phyloP scores from a whole-genome alignment of 1,140 invertebrate genomes.

The Sycobia sp. region DNA sequence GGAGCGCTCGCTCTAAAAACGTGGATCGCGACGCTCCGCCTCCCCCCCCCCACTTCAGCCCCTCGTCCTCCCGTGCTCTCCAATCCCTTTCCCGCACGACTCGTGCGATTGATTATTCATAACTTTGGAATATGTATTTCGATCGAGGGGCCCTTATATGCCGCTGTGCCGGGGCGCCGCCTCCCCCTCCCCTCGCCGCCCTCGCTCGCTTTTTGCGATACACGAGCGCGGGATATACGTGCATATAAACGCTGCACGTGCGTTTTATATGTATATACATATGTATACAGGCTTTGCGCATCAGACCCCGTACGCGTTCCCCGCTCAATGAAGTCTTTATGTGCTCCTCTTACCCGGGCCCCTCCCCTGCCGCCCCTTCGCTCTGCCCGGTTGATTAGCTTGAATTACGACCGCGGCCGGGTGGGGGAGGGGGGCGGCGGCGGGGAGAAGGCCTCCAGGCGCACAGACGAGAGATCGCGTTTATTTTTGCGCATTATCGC shows the following conservation, averaged over 20 bases:
- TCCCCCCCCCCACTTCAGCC: background rate
- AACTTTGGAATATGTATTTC: slow-evolving; percentile 30
- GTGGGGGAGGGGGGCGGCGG: too few species aligned
- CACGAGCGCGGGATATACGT: too few species aligned
- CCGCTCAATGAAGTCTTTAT: slow-evolving; percentile 36
- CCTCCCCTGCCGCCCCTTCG: background rate
- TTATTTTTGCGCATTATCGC: slow-evolving; percentile 33
- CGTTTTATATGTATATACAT: slow-evolving; percentile 6
- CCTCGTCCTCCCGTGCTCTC: background rate
- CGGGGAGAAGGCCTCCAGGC: too few species aligned
- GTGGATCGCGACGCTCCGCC: too few species aligned
- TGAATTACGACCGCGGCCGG: slow-evolving; percentile 27
- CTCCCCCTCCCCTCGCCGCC: too few species aligned
- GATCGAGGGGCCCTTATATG: background rate
- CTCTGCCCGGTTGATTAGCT: slow-evolving; percentile 29
- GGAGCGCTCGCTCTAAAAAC: too few species aligned
- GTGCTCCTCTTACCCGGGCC: background rate
- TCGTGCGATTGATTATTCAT: slow-evolving; percentile 34
- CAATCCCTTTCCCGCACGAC: background rate
- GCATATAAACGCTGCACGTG: too few species aligned
- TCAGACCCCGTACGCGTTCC: too few species aligned
- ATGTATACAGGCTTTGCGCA: background rate
- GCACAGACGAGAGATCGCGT: slow-evolving; percentile 9
- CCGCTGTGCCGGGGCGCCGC: too few species aligned
- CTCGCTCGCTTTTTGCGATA: too few species aligned